Evolutionary conservation across 2,888 invertebrate species (phyloP), one percentile per base, ranked within the genome.

Genomic region (Coleophora flavipennella): DNA sequence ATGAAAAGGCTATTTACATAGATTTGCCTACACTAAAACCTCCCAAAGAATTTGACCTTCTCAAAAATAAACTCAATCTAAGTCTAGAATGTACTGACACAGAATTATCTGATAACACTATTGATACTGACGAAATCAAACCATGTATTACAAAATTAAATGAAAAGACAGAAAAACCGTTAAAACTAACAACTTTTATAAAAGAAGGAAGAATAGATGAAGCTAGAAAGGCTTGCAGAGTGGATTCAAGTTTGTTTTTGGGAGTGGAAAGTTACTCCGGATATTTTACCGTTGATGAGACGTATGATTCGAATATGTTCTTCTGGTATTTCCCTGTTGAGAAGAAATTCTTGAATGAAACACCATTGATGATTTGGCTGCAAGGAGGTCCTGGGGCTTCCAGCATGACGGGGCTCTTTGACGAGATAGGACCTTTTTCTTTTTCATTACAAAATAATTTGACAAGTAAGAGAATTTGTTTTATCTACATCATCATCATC

Each of bases 361-460:
- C 65, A 12, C 95, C 96, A 0, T 81, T 95, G 57, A 85, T 94
- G 8, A 88, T 96, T 45, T 96, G 96, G 95, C 78, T 96, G n/a
- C 92, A 95, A 86, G 95, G 96, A 7, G 95, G 95, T 0, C 95
- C 95, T 0, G 96, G 89, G 0, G 91, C 88, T 0, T 92, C 92
- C 0, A 91, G 92, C 38, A 38, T 83, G 55, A 63, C 60, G 0
- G 84, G 80, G 1, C 53, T 84, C 3, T 83, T 84, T 36, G 72
- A 79, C 20, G 81, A 83, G 51, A 60, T 81, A n/a, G 83, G 83
- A 3, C 83, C 83, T 0, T 20, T 69, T 81, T 39, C 60, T 49
- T 44, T 47, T 53, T 4, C 35, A 41, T 31, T n/a, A 36, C 4
- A 48, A 52, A 26, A 55, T 3, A 51, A 40, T 12, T 53, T 69